A percentile compares a stretch with the other conserved stretches of the same genome.
phyloP scores from a whole-genome alignment of 2,113 vertebrate species.

The Rhabdomys dilectus region DNA sequence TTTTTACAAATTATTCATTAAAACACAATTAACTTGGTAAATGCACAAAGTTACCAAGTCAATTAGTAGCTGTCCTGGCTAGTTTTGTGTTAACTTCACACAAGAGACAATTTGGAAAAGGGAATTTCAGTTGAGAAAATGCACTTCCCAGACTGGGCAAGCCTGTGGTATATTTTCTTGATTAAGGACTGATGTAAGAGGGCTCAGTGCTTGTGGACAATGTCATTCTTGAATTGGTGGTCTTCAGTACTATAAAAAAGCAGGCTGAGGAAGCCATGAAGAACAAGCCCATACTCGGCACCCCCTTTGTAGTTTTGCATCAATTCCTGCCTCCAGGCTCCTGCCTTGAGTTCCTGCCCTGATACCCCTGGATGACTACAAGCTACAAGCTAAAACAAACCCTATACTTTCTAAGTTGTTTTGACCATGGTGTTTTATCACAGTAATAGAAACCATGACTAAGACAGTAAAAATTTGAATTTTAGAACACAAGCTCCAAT shows the following conservation, averaged over 20 bases:
- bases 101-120: background rate
- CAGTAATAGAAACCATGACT: background rate
- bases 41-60: background rate
- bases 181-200: background rate
- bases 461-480: background rate
- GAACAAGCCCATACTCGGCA: background rate
- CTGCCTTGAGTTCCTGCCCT: background rate
- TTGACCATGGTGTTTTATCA: background rate
- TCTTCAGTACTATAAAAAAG: background rate
- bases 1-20: background rate
- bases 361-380: background rate
- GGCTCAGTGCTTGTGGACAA: background rate
- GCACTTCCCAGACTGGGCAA: background rate
- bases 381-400: background rate
- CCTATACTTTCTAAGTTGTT: background rate
- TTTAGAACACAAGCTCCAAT: background rate
- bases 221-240: background rate
- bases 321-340: background rate
- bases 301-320: background rate
- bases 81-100: background rate
- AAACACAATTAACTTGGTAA: constrained; percentile 33
- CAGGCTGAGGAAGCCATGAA: background rate
- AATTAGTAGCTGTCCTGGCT: background rate
- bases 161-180: background rate
- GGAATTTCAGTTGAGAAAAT: background rate